Evolutionary conservation across 2,888 invertebrate species (phyloP).

Genomic region (Lacanobia oleracea): DNA sequence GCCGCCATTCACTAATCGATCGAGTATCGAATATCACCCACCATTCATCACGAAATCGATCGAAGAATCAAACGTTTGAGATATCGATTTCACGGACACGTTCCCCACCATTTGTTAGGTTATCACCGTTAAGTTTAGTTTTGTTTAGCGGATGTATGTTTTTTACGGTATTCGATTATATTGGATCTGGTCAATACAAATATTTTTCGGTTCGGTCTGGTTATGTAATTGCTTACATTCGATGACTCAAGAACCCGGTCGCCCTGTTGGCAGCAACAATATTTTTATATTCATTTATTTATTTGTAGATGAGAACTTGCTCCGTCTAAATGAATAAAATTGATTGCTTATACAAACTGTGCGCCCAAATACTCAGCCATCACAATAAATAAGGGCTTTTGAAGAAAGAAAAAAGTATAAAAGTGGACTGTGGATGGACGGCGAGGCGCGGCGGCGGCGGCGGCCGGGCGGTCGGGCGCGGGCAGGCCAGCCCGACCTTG

Average conservation of each 20-base stretch:
- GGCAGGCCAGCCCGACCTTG: constrained; percentile 84
- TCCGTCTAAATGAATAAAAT: constrained; percentile 90
- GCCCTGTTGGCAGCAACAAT: constrained; percentile 71
- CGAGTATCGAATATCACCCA: constrained; percentile 82
- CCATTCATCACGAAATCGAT: constrained; percentile 87
- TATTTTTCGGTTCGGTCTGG: constrained; percentile 59
- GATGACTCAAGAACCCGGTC: constrained; percentile 69
- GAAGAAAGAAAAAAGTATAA: constrained; percentile 81
- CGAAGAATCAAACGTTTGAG: constrained; percentile 82
- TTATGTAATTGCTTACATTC: constrained; percentile 58
- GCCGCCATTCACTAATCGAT: constrained; percentile 86
- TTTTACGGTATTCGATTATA: constrained; percentile 57
- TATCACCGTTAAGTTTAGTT: constrained; percentile 69
- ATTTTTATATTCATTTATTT: constrained; percentile 81
- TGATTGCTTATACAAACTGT: constrained; percentile 91
- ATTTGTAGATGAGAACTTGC: constrained; percentile 86
- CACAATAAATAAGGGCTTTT: constrained; percentile 89
- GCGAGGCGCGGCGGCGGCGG: constrained; percentile 59
- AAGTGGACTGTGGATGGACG: constrained; percentile 79
- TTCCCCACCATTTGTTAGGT: constrained; percentile 72
- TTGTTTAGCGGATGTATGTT: constrained; percentile 65
- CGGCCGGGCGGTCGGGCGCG: constrained; percentile 68
- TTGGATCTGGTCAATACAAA: constrained; percentile 68
- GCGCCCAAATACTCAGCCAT: constrained; percentile 89
- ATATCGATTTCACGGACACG: constrained; percentile 86